These are phyloP conservation scores for Physeter macrocephalus DNA, from an alignment of 2,113 vertebrate species.

Conservation along the genomic window DNA sequence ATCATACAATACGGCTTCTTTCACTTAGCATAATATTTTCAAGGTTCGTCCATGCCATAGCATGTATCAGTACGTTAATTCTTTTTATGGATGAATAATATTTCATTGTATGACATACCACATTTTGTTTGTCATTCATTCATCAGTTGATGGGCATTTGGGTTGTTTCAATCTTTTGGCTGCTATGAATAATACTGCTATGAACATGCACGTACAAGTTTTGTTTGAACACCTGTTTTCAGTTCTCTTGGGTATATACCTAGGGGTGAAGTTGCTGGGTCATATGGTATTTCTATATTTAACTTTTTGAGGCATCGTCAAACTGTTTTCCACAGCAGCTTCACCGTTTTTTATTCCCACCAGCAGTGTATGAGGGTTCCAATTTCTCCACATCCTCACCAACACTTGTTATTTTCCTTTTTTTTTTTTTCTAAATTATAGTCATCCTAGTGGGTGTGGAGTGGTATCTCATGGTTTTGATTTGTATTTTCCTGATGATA, in stretches of 20 bases:
- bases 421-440: background rate
- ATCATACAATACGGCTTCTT: background rate
- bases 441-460: background rate
- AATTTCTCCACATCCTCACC: background rate
- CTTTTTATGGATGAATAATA: background rate
- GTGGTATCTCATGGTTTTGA: background rate
- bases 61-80: no score
- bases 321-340: background rate
- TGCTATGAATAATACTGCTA: background rate
- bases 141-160: background rate
- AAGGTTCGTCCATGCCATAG: background rate
- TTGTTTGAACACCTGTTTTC: background rate
- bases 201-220: background rate
- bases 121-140: background rate
- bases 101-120: background rate
- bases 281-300: background rate
- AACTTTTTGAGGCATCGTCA: background rate
- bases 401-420: background rate
- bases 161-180: background rate
- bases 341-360: background rate
- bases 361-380: no score
- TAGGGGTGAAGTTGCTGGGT: background rate
- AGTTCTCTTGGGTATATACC: background rate
- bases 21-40: background rate
- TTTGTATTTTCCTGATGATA: background rate